phyloP scores from a whole-genome alignment of 1,140 invertebrate genomes.

The Gryllus bimaculatus region DNA sequence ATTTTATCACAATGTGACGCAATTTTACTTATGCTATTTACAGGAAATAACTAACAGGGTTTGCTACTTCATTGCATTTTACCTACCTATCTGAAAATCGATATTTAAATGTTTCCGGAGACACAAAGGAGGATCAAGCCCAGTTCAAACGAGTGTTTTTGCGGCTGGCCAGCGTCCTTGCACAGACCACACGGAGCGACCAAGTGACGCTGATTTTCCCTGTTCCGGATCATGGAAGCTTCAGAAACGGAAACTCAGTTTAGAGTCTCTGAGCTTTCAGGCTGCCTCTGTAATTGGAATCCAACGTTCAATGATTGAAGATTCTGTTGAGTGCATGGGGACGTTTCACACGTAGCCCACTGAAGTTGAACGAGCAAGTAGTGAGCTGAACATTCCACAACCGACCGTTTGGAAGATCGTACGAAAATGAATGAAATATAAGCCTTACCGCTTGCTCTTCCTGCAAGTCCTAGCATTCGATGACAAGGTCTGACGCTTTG shows the following conservation, averaged over 20 bases:
- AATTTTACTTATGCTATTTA: no score
- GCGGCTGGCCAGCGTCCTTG: no score
- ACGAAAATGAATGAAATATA: slow-evolving; percentile 18
- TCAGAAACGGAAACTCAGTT: slow-evolving; percentile 20
- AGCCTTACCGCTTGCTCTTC: slow-evolving; percentile 16
- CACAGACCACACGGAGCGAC: no score
- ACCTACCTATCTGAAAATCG: no score
- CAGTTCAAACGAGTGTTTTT: no score
- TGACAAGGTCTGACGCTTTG: slow-evolving; percentile 16
- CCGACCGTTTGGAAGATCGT: slow-evolving; percentile 22
- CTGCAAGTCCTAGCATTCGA: slow-evolving; percentile 17
- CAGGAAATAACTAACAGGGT: no score
- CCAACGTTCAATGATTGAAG: slow-evolving; percentile 11
- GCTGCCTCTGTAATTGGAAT: slow-evolving; percentile 19
- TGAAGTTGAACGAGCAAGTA: slow-evolving; percentile 21
- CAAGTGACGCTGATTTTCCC: no score
- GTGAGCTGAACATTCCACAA: slow-evolving; percentile 22
- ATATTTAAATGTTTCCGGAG: no score
- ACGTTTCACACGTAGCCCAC: slow-evolving; percentile 20
- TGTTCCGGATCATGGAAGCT: no score
- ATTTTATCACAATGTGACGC: no score
- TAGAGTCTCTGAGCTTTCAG: slow-evolving; percentile 11
- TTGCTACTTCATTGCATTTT: no score
- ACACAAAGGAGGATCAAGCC: no score
- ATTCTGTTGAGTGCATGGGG: slow-evolving; percentile 17